Evolutionary conservation across 2,888 invertebrate species (phyloP), one percentile per base, ranked within the genome.

Genomic region (Agriopis leucophaearia): DNA sequence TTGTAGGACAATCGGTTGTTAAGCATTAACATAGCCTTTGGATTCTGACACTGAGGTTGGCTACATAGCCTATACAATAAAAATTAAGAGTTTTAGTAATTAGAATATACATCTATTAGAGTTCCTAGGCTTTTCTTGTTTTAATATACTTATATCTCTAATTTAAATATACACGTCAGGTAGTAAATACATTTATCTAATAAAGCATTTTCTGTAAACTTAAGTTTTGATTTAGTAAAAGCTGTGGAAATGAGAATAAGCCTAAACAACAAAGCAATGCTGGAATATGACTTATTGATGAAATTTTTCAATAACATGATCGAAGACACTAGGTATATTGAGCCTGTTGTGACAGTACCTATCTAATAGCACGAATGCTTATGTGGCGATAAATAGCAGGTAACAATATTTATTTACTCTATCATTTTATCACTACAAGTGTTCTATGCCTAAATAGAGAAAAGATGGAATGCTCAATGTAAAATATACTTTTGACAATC

Each of bases 311-410:
- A 12, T 54, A 27, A 54, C 38, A 8, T 16, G 18, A 13, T 54
- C 9, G 54, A 40, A 40, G 54, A 54, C 16, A 16, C 38, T 54
- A 54, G 54, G 40, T 54, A 54, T 40, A 54, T 54, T 54, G 54
- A 40, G 54, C 12, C 15, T 7, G 51, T 38, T 54, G 16, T 54
- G 38, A 38, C 52, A 54, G 15, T 38, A n/a, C n/a, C 38, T 38
- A n/a, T 52, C n/a, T 38, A 15, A 38, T 54, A 52, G 38, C 52
- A 15, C 38, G 4, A 54, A 38, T 13, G 38, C 15, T 12, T 38
- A 38, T 9, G 18, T 16, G 54, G 54, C 40, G 54, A 40, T 54
- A 8, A 51, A 36, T n/a, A 35, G 16, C 15, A 54, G 54, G 54
- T 54, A 54, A 54, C 15, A 16, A 52, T 12, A 40, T 54, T 54